phyloP scores from a whole-genome alignment of 2,113 vertebrate species.

The Sphaerodactylus townsendi region DNA sequence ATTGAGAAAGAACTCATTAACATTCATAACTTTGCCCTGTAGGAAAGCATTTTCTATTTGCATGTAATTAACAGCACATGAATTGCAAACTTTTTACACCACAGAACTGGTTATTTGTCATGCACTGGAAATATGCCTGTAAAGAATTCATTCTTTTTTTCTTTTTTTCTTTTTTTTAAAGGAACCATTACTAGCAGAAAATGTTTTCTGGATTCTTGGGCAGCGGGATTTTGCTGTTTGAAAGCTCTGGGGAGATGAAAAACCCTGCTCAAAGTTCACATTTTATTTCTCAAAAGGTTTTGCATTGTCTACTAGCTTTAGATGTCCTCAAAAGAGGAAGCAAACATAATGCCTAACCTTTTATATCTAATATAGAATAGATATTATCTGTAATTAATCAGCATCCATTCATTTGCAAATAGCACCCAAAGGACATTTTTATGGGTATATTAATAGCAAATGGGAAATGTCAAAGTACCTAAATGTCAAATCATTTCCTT shows the following conservation, averaged over 20 bases:
- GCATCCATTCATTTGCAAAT: slow-evolving; percentile 53
- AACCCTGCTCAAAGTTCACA: slow-evolving; percentile 63
- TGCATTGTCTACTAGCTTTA: slow-evolving; percentile 43
- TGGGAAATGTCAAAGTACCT: slow-evolving; percentile 62
- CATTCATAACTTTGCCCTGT: slow-evolving; percentile 31
- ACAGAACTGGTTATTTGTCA: slow-evolving; percentile 21
- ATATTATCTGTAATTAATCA: slow-evolving; percentile 71
- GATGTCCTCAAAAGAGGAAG: slow-evolving; percentile 56
- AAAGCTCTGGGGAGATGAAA: slow-evolving; percentile 35
- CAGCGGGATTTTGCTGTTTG: slow-evolving; percentile 19
- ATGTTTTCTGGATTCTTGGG: slow-evolving; percentile 1
- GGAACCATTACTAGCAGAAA: slow-evolving; percentile 10
- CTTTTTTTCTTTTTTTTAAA: background rate
- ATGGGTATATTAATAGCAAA: slow-evolving; percentile 59
- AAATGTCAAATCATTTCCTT: slow-evolving; percentile 70
- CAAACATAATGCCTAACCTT: slow-evolving; percentile 64
- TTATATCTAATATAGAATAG: slow-evolving; percentile 61
- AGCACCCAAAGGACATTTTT: slow-evolving; percentile 53
- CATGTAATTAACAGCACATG: slow-evolving; percentile 44
- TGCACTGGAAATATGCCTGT: slow-evolving; percentile 9
- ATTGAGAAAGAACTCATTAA: slow-evolving; percentile 31
- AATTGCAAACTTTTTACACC: background rate
- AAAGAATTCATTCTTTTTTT: slow-evolving; percentile 9
- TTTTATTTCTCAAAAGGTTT: slow-evolving; percentile 62
- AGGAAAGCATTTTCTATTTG: slow-evolving; percentile 15